Conservation (phyloP, 2,888 invertebrate species). For the Heteropelma amictum region DNA sequence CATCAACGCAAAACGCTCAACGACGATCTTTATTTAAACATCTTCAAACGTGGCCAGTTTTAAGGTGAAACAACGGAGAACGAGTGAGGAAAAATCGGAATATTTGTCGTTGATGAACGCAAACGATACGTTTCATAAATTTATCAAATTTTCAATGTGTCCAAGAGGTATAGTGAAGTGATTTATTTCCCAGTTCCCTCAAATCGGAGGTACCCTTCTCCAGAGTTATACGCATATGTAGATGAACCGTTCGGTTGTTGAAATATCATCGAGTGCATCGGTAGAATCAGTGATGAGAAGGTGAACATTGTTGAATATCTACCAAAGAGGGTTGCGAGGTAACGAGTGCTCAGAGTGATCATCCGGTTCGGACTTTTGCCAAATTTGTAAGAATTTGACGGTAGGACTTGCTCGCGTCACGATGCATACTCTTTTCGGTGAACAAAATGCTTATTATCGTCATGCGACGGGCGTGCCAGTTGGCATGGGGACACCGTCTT, state of each 20-base stretch:
- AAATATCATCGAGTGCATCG: not conserved
- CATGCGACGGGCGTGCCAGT: slow-evolving; percentile 80
- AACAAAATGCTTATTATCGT: slow-evolving; percentile 94
- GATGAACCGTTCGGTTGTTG: not conserved
- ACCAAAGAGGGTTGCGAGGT: not conserved
- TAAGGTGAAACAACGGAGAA: not conserved
- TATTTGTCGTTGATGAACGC: not conserved
- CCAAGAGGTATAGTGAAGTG: slow-evolving; percentile 21
- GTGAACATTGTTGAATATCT: not conserved
- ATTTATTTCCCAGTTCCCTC: not conserved
- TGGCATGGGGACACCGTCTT: slow-evolving; percentile 81
- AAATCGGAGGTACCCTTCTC: not conserved
- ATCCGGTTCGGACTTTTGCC: not conserved
- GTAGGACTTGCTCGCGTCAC: slow-evolving; percentile 61
- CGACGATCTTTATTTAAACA: not conserved
- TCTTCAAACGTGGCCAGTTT: not conserved
- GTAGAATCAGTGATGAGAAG: not conserved
- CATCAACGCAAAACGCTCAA: not conserved
- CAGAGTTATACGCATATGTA: not conserved
- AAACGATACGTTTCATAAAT: not conserved
- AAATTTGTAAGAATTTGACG: not conserved
- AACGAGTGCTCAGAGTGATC: not conserved
- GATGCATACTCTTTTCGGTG: slow-evolving; percentile 95
- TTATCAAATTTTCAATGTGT: not conserved
- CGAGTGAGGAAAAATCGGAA: not conserved